Percentiles rank a stretch among this genome's conserved stretches.
Evolutionary conservation across 2,888 invertebrate species (phyloP).

Genomic region (Magallana nippona): DNA sequence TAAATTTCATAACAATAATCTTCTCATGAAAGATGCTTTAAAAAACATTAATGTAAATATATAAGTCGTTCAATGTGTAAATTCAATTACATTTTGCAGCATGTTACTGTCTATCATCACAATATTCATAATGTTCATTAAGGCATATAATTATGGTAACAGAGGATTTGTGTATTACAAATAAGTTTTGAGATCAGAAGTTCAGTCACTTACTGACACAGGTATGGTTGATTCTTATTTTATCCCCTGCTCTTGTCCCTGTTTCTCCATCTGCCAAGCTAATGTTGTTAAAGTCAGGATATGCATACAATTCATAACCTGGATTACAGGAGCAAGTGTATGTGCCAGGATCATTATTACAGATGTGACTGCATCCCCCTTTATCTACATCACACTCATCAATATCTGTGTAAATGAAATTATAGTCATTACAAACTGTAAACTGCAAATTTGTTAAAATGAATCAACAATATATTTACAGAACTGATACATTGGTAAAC

Average conservation of each 20-base stretch:
- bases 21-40: too few relatives aligned
- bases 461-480: too few relatives aligned
- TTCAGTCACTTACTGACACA: slow-evolving; percentile 61
- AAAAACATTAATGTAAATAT: too few relatives aligned
- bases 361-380: slow-evolving; percentile 48
- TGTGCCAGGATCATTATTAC: slow-evolving; percentile 34
- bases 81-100: too few relatives aligned
- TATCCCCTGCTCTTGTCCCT: slow-evolving; percentile 47
- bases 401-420: slow-evolving; percentile 53
- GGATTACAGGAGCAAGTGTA: slow-evolving; percentile 50
- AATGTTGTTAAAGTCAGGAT: slow-evolving; percentile 47
- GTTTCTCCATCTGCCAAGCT: slow-evolving; percentile 46
- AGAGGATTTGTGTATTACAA: too few relatives aligned
- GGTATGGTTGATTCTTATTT: slow-evolving; percentile 55
- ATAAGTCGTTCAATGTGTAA: too few relatives aligned
- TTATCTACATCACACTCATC: slow-evolving; percentile 51
- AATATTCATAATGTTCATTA: too few relatives aligned
- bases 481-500: background rate
- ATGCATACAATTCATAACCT: slow-evolving; percentile 51
- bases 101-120: too few relatives aligned
- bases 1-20: too few relatives aligned
- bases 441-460: too few relatives aligned
- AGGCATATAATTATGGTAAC: too few relatives aligned
- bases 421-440: background rate
- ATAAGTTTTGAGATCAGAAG: too few relatives aligned